These are phyloP conservation scores for Reinhardtius hippoglossoides DNA, from an alignment of 2,113 vertebrate genomes.

Conservation along the genomic window DNA sequence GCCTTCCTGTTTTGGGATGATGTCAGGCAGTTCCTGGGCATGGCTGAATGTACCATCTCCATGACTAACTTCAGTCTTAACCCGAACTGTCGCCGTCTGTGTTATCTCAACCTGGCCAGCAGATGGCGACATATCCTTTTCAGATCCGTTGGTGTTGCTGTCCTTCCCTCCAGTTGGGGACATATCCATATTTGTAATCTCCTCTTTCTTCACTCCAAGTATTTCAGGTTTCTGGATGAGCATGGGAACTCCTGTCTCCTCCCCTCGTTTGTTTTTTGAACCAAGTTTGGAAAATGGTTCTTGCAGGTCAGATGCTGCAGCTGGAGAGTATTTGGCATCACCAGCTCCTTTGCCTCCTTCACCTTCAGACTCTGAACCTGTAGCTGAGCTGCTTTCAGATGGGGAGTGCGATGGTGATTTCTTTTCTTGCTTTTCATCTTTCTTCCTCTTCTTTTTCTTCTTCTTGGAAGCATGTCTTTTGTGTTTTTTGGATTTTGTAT, in stretches of 20 bases:
- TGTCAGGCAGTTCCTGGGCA: slow-evolving; percentile 82
- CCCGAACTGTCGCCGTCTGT: slow-evolving; percentile 25
- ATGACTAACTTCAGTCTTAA: slow-evolving; percentile 51
- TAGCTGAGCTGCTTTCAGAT: slow-evolving; percentile 81
- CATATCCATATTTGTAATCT: slow-evolving; percentile 35
- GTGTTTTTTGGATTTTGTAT: slow-evolving; percentile 82
- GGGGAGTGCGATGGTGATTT: slow-evolving; percentile 84
- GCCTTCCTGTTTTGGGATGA: slow-evolving; percentile 82
- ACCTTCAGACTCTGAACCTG: slow-evolving; percentile 81
- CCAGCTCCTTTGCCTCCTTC: slow-evolving; percentile 67
- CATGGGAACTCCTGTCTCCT: slow-evolving; percentile 46
- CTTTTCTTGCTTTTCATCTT: slow-evolving; percentile 81
- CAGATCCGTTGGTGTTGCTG: slow-evolving; percentile 47
- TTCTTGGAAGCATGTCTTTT: slow-evolving; percentile 82
- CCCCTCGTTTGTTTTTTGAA: slow-evolving; percentile 60
- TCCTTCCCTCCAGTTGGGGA: slow-evolving; percentile 26
- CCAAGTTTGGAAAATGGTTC: slow-evolving; percentile 60
- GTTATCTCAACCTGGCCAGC: slow-evolving; percentile 48
- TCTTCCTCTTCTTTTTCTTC: slow-evolving; percentile 84
- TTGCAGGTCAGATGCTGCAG: slow-evolving; percentile 49
- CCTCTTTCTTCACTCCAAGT: slow-evolving; percentile 55
- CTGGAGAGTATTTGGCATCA: slow-evolving; percentile 57
- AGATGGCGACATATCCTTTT: slow-evolving; percentile 48
- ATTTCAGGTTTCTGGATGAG: slow-evolving; percentile 49
- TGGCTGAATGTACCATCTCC: slow-evolving; percentile 72